Evolutionary conservation across 2,888 invertebrate species (phyloP), one percentile per base, ranked within the genome.

Genomic region (Stratiomys singularior): DNA sequence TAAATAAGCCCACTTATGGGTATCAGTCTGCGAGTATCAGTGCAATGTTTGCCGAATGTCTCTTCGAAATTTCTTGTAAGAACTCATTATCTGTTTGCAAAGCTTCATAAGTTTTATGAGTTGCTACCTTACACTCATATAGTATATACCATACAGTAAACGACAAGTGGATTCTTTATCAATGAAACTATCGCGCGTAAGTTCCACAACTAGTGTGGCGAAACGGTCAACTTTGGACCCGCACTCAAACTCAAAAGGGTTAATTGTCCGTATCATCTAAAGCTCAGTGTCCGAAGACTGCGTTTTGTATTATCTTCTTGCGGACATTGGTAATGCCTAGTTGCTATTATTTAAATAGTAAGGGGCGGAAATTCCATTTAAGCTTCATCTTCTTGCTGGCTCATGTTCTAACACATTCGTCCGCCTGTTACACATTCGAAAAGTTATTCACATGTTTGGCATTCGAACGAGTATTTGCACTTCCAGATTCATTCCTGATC

Each of bases 81-180:
- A 52, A 52, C 15, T 52, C 18, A 52, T 52, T 52, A 52, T 52
- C 18, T 52, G 52, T 52, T 52, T 52, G 52, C 18, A 4, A 52
- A 52, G 52, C 15, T 52, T 18, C 52, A 5, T 9, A 3, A 9
- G 15, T 5, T 52, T n/a, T 52, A 18, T 52, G 15, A 52, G 52
- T 18, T 15, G 52, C 52, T 52, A 52, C 52, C 52, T 52, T 52
- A 52, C 18, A 52, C 52, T 52, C 15, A 15, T n/a, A 9, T n/a
- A n/a, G n/a, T n/a, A n/a, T n/a, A n/a, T n/a, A n/a, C n/a, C n/a
- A n/a, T n/a, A n/a, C n/a, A 5, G 18, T n/a, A 15, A n/a, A n/a
- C n/a, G 15, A 52, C 52, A 52, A 52, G 52, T 52, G 52, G 52
- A 52, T 52, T 52, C 52, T n/a, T 52, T 52, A 52, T 52, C 52